Conservation (phyloP, 2,888 invertebrate genomes). For the Hipparchia semele region DNA sequence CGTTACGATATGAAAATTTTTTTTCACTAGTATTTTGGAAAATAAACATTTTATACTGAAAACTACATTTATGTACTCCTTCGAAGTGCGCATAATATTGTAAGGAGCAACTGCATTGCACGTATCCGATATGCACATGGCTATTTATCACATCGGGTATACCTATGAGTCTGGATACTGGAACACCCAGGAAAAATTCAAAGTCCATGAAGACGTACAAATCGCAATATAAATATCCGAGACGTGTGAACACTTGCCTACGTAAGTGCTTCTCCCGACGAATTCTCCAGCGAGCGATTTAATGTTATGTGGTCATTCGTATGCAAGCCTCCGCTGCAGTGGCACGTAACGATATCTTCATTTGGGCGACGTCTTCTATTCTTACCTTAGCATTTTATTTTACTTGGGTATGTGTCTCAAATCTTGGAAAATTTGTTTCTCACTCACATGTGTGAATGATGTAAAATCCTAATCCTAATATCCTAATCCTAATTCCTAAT, state of each 20-base stretch:
- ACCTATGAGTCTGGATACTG: too few relatives aligned
- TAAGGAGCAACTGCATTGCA: too few relatives aligned
- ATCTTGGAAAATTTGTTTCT: neutral
- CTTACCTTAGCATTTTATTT: constrained; percentile 19
- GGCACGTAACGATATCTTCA: constrained; percentile 25
- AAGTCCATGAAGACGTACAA: constrained; percentile 9
- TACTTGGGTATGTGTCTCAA: neutral
- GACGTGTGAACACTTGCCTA: constrained; percentile 14
- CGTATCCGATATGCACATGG: too few relatives aligned
- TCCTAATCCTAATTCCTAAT: too few relatives aligned
- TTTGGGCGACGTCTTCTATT: constrained; percentile 16
- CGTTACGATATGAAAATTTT: too few relatives aligned
- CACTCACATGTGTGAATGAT: neutral
- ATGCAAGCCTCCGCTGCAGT: constrained; percentile 30
- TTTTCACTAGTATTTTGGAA: too few relatives aligned
- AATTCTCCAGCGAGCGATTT: constrained; percentile 30
- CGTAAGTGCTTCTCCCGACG: constrained; percentile 9
- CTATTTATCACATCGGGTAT: too few relatives aligned
- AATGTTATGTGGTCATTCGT: constrained; percentile 26
- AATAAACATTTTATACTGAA: too few relatives aligned
- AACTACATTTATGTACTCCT: too few relatives aligned
- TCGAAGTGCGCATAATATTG: too few relatives aligned
- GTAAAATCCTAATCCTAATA: too few relatives aligned
- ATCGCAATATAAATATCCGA: constrained; percentile 16
- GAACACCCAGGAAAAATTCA: neutral